Evolutionary conservation across 2,113 vertebrate species (phyloP).

Genomic region (Actenoides hombroni): DNA sequence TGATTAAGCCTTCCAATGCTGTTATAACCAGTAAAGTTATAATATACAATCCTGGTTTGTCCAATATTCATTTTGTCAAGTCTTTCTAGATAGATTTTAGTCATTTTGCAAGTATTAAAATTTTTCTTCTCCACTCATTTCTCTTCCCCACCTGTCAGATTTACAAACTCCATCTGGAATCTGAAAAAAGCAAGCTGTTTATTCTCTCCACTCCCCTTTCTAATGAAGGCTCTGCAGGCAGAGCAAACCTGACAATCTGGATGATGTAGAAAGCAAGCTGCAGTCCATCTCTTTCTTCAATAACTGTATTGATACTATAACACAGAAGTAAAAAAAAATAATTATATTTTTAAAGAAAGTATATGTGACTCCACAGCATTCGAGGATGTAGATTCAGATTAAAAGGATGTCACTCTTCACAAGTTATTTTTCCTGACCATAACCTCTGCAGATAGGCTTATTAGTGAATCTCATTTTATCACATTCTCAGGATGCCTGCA

Average conservation of each 20-base stretch:
- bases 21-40: background rate
- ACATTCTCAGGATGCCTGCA: background rate
- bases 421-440: background rate
- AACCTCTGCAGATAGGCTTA: background rate
- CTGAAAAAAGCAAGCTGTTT: conserved; percentile 53
- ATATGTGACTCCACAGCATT: background rate
- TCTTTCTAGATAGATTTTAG: background rate
- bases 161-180: conserved; percentile 53
- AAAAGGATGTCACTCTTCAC: background rate
- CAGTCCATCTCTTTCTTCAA: background rate
- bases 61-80: background rate
- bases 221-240: conserved; percentile 14
- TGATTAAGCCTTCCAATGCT: background rate
- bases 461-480: background rate
- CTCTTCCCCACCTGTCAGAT: conserved; percentile 39
- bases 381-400: background rate
- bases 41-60: background rate
- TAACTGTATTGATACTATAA: background rate
- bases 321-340: background rate
- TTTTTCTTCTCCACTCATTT: conserved; percentile 42
- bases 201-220: background rate
- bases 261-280: background rate
- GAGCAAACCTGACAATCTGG: background rate
- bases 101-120: background rate
- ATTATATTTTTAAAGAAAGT: background rate